These are phyloP conservation scores for Microhierax caerulescens DNA, from an alignment of 2,797 vertebrate species.

Conservation along the genomic window DNA sequence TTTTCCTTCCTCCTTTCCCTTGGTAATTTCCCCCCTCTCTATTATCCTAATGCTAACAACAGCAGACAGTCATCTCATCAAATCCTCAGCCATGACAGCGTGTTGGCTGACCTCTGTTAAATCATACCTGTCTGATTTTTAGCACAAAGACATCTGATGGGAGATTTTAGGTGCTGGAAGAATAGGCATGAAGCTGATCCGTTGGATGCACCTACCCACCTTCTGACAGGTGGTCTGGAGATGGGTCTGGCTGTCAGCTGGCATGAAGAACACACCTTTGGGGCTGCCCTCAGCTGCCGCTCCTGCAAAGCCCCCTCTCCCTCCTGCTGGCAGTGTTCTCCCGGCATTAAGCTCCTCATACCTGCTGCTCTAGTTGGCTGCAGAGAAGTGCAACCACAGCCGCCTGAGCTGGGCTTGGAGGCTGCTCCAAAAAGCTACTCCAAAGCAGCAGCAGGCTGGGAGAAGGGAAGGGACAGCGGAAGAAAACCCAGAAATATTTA, in stretches of 20 bases:
- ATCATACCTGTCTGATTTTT: background rate
- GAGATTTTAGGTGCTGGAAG: background rate
- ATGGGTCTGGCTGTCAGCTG: accelerated
- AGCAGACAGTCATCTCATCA: background rate
- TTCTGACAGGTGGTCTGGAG: background rate
- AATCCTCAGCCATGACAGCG: background rate
- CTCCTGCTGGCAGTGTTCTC: constrained; percentile 57
- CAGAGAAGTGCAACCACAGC: accelerated
- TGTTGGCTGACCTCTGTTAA: background rate
- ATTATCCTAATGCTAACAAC: background rate
- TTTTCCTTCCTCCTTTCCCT: background rate
- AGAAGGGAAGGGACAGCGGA: background rate
- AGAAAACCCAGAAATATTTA: background rate
- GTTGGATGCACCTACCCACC: accelerated
- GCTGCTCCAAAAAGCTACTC: background rate
- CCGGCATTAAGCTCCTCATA: background rate
- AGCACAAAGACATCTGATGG: no score
- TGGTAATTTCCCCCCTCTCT: background rate
- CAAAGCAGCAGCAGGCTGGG: background rate
- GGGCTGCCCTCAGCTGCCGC: accelerated
- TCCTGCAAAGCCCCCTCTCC: background rate
- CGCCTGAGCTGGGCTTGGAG: background rate
- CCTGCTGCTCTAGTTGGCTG: accelerated
- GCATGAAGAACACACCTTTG: accelerated
- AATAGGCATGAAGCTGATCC: background rate